Evolutionary conservation across 2,113 vertebrate species (phyloP), one percentile per base, ranked within the genome.

Genomic region (Corythornis vintsioides): DNA sequence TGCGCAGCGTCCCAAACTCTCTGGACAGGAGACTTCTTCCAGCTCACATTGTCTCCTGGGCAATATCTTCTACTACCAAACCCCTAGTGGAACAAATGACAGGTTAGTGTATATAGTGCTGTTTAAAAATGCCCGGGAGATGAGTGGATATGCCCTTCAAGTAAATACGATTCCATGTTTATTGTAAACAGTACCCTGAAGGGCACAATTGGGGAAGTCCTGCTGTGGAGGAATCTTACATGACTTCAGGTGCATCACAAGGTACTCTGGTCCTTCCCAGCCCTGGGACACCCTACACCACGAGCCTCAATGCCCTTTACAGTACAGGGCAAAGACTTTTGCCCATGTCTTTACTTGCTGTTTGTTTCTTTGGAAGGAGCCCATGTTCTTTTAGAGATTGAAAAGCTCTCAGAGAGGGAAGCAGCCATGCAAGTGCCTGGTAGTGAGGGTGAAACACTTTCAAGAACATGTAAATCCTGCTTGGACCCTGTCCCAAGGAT

Each of bases 281-380:
- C 3, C 13, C 40, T 43, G 28, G 24, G 12, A 45, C 14, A 60
- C 9, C 16, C 19, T 29, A 38, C 3, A 1, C 15, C n/a, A 24
- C 0, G 0, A 26, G 31, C 10, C 18, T 67, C 45, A 3, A 0
- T 25, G 21, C 13, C 13, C 16, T 80, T 71, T 47, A 19, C 43
- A n/a, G 25, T 15, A 9, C 42, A 88, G 26, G 26, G 31, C 53
- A 48, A 42, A 74, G 14, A 38, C 2, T 3, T 47, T 76, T 77
- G 15, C 25, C 21, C 3, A 2, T 42, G 5, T 4, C 11, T 82
- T 72, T 60, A 11, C 45, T 66, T 61, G 56, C 21, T 74, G 16
- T 7, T 53, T 74, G 16, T 7, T 53, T 29, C 40, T 83, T 56
- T 82, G 50, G 28, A 77, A 80, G 45, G 14, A 73, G 6, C 14